Evolutionary conservation across 2,888 invertebrate species (phyloP), one percentile per base, ranked within the genome.

Genomic region (Hemistola chrysoprasaria): DNA sequence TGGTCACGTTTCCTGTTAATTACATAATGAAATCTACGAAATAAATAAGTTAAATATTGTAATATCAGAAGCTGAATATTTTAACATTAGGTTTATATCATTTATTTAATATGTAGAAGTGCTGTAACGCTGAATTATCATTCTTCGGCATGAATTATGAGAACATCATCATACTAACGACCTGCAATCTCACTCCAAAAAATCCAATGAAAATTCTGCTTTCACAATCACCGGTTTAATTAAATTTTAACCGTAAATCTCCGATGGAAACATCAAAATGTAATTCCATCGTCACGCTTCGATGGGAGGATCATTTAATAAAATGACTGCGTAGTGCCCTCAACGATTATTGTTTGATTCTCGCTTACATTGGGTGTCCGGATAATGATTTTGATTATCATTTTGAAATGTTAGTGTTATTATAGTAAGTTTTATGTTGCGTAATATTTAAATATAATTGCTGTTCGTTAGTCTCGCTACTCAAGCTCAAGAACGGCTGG

Each of bases 181-280:
- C 53, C 49, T 53, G 48, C 53, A 59, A 62, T 53, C 48, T 49
- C 32, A 50, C 47, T 52, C 55, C 43, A 44, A 50, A 59, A 59
- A 64, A 56, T 59, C 48, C 47, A 54, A 52, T 44, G 56, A 57
- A 58, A 59, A 57, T 49, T 49, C 51, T 25, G 55, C 59, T 59
- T 65, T 63, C 58, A 55, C 49, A 53, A 64, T 62, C 55, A 53
- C 46, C 49, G 58, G 56, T 69, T 75, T 72, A 72, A 75, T 75
- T 72, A 70, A 72, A 72, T 65, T 65, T 65, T 52, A 53, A 50
- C 57, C 63, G 57, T 71, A 65, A 73, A 73, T 71, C 65, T 65
- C 56, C 53, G 50, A 41, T 55, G 54, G 48, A 46, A 56, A 53
- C 66, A 65, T 68, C 65, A 70, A 68, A 74, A 70, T 57, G 64